Conservation (phyloP, 2,113 vertebrate genomes). For the Chinchilla lanigera region DNA sequence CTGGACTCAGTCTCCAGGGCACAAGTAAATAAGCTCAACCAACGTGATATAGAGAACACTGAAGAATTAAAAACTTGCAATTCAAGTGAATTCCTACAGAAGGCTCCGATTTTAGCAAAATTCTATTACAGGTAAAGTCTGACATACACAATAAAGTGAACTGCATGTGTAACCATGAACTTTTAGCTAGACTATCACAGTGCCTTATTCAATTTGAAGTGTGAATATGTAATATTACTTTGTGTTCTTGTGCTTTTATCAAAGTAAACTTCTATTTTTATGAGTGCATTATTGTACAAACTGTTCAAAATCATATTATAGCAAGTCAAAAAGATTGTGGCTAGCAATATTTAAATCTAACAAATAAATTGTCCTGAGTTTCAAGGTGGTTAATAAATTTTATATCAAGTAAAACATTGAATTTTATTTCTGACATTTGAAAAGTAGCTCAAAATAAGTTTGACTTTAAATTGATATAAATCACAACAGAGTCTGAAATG, state of each 20-base stretch:
- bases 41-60: neutral
- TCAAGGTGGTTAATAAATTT: constrained; percentile 70
- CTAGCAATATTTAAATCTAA: neutral
- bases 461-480: constrained; percentile 74
- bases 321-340: neutral
- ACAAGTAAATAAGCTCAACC: neutral
- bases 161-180: neutral
- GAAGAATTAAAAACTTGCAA: neutral
- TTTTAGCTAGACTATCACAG: neutral
- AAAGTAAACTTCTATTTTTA: neutral
- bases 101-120: neutral
- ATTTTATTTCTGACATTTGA: constrained; percentile 70
- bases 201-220: neutral
- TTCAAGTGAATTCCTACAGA: neutral
- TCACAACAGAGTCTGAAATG: constrained; percentile 73
- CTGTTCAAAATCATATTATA: neutral
- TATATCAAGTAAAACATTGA: neutral
- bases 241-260: neutral
- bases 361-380: constrained; percentile 37
- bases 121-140: neutral
- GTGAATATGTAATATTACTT: neutral
- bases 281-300: neutral
- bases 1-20: neutral
- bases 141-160: neutral
- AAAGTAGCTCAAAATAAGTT: constrained; percentile 74